These are phyloP conservation scores for Manacus vitellinus DNA, from an alignment of 2,113 vertebrate genomes.

Conservation along the genomic window DNA sequence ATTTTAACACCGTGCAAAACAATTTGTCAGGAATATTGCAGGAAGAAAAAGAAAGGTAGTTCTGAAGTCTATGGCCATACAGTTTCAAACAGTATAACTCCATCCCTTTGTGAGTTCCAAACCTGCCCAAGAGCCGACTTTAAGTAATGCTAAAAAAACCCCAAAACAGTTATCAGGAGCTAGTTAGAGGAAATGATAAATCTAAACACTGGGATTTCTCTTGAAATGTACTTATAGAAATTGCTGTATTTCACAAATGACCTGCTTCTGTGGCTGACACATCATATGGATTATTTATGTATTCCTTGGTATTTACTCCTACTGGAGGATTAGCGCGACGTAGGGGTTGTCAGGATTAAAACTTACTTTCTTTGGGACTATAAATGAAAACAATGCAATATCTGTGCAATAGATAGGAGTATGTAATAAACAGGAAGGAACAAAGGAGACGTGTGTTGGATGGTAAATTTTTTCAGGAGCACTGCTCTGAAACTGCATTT, in stretches of 20 bases:
- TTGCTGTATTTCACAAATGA: not conserved
- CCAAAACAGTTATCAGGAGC: not conserved
- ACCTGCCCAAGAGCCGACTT: not conserved
- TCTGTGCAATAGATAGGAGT: not conserved
- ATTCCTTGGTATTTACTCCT: not conserved
- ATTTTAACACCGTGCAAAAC: not conserved
- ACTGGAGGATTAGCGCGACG: not conserved
- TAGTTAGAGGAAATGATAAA: not conserved
- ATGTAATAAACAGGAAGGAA: not conserved
- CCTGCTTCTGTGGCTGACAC: not conserved
- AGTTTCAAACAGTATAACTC: not conserved
- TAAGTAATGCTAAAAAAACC: not conserved
- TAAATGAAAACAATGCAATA: not conserved
- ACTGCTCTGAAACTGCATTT: not conserved
- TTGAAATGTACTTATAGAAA: not conserved
- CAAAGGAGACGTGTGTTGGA: not conserved
- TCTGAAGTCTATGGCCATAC: not conserved
- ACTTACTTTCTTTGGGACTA: not conserved
- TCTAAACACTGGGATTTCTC: not conserved
- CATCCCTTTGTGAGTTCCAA: not conserved
- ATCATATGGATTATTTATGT: not conserved
- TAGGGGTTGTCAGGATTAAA: not conserved
- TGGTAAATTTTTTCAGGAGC: not conserved
- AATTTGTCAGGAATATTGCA: not conserved
- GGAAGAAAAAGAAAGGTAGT: not conserved